Evolutionary conservation across 2,797 vertebrate species (phyloP).

Genomic region (Channa striata): DNA sequence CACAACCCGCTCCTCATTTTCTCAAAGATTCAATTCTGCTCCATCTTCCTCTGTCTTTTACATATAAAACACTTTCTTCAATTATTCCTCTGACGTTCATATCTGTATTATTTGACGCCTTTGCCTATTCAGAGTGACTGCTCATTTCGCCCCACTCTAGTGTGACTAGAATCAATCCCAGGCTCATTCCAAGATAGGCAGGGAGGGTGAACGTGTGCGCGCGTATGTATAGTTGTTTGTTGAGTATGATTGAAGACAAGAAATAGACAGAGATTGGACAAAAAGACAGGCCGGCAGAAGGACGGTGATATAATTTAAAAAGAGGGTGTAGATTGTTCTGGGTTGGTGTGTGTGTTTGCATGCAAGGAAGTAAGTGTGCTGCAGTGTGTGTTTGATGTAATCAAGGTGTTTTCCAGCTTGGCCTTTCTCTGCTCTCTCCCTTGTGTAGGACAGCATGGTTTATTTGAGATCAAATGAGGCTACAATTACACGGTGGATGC

Average conservation of each 20-base stretch:
- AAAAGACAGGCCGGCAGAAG: constrained; percentile 43
- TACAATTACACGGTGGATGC: constrained; percentile 76
- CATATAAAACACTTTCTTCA: constrained; percentile 87
- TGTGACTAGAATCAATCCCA: constrained; percentile 81
- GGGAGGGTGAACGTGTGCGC: constrained; percentile 21
- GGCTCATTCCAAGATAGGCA: constrained; percentile 67
- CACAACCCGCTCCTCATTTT: constrained; percentile 75
- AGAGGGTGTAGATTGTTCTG: constrained; percentile 35
- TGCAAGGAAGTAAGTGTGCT: constrained; percentile 29
- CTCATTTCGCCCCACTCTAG: constrained; percentile 72
- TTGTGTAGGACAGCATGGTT: constrained; percentile 64
- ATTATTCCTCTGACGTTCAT: constrained; percentile 83
- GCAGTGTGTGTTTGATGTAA: constrained; percentile 58
- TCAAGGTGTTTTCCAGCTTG: constrained; percentile 66
- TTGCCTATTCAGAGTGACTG: constrained; percentile 78
- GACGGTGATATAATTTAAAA: constrained; percentile 56
- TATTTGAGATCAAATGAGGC: constrained; percentile 77
- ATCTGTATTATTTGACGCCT: constrained; percentile 82
- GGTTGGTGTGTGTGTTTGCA: constrained; percentile 10
- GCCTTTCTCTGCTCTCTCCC: constrained; percentile 47
- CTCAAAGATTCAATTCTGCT: constrained; percentile 82
- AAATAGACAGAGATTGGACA: constrained; percentile 55
- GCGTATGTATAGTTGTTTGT: constrained; percentile 54
- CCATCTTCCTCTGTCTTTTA: constrained; percentile 82
- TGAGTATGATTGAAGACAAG: constrained; percentile 66